Evolutionary conservation across 2,797 vertebrate genomes (phyloP), one percentile per base, ranked within the genome.

Genomic region (Pygocentrus nattereri): DNA sequence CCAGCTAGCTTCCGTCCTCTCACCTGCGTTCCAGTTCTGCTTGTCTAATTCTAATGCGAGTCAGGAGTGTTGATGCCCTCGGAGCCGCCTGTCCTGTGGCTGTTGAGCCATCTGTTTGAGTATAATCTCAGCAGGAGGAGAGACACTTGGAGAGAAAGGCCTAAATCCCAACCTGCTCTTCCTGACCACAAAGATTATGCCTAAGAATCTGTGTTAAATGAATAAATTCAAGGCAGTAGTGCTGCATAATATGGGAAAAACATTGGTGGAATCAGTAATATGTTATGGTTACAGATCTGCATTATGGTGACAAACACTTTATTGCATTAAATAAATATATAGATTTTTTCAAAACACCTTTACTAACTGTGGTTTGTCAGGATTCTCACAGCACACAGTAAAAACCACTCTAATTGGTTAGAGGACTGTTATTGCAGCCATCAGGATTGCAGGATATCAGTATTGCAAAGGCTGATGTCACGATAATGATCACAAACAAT

Each of bases 41-140:
- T 80, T 56, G 64, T 71, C 18, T 49, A n/a, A 71, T 58, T 71
- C 38, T 23, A 25, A 79, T 62, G 76, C 11, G 15, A 76, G 59
- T 64, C 68, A 19, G 38, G 61, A 77, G 62, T 21, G 50, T 25
- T 31, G 58, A 50, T 74, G 16, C 44, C n/a, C 74, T 78, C 23
- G 10, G 27, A 3, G 19, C 50, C 3, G 23, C 34, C 34, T n/a
- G 64, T 67, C 34, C 64, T 67, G 64, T 12, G 76, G 70, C 80
- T 38, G 68, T 73, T n/a, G 59, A 13, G 54, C 85, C 85, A 83
- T 87, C 85, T 86, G 87, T 73, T 78, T 23, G 19, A 74, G 76
- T 64, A 74, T 88, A 83, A 84, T 69, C 85, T 74, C 84, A 56
- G 49, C 81, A 85, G 84, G 80, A 79, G 74, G 30, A 79, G 34